Conservation (phyloP, 1,140 invertebrate genomes). For the Drosophila tani region DNA sequence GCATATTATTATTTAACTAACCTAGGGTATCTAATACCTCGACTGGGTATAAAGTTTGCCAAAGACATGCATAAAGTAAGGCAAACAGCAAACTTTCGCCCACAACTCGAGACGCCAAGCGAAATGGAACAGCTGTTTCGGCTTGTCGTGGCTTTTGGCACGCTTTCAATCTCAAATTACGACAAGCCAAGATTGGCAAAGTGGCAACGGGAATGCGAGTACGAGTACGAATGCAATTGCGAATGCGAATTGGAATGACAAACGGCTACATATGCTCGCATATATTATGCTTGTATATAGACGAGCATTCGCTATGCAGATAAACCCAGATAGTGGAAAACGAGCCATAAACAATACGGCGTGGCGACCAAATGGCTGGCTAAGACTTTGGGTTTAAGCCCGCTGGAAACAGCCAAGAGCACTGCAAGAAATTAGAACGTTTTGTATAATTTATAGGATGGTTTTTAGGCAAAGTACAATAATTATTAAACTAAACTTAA, state of each 20-base stretch:
- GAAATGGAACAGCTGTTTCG: constrained; percentile 76
- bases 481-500: too few species aligned
- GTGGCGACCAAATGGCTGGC: constrained; percentile 46
- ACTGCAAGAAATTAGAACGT: not conserved
- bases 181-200: constrained; percentile 49
- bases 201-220: constrained; percentile 35
- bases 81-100: constrained; percentile 67
- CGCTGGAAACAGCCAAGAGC: not conserved
- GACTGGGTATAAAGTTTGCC: constrained; percentile 21
- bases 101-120: constrained; percentile 70
- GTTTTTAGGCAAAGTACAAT: too few species aligned
- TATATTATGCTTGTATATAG: not conserved
- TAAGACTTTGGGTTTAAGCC: not conserved
- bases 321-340: constrained; percentile 19
- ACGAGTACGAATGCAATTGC: constrained; percentile 14
- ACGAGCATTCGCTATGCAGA: constrained; percentile 39
- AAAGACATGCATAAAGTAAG: constrained; percentile 32
- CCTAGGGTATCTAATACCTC: constrained; percentile 19
- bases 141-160: constrained; percentile 55
- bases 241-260: constrained; percentile 47
- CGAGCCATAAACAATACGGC: constrained; percentile 36
- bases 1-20: not conserved
- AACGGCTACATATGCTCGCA: constrained; percentile 17
- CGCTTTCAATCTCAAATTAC: constrained; percentile 81
- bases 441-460: too few species aligned